Evolutionary conservation across 2,797 vertebrate species (phyloP), one percentile per base, ranked within the genome.

Genomic region (Cichlasoma orientale): DNA sequence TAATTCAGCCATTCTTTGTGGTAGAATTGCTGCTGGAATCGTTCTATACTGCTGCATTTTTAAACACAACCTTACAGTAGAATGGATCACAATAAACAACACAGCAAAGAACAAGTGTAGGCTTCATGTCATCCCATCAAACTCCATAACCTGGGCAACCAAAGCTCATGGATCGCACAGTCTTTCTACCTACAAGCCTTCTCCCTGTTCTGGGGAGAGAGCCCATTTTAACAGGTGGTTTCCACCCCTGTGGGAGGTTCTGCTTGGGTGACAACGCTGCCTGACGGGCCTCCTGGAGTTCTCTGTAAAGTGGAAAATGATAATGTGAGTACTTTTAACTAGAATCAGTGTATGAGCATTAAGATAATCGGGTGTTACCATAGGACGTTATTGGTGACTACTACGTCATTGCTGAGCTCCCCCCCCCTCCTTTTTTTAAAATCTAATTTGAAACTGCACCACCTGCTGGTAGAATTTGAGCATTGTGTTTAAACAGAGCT

Each of bases 211-310:
- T 92, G 31, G 91, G 90, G 29, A 90, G 54, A 54, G 88, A 83
- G 55, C 80, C 80, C 13, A 80, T 72, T 66, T 81, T 84, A 1
- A 31, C 56, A 23, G 55, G 1, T 18, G 71, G 63, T n/a, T 88
- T 86, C 59, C 90, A 29, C 16, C 73, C 59, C 23, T 57, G 11
- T 5, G 61, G 53, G 57, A 61, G 80, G 3, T 75, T 88, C 78
- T 93, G 95, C 21, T 72, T 89, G 1, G 95, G 94, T 54, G 94
- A 95, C 55, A 85, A 86, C 74, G 95, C 96, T 57, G 96, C 95
- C 86, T 94, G 88, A 23, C 97, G 96, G 38, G 95, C 97, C 88
- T 97, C 97, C 92, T 96, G 93, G 58, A 99, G 96, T 92, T 98
- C 96, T 88, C 98, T 97, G 83, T 4, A 47, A 11, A 82, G n/a